A percentile compares a stretch with the other conserved stretches of the same genome.
phyloP scores from a whole-genome alignment of 37 sponge, comb jelly and placozoan species.

The Crambe crambe region DNA sequence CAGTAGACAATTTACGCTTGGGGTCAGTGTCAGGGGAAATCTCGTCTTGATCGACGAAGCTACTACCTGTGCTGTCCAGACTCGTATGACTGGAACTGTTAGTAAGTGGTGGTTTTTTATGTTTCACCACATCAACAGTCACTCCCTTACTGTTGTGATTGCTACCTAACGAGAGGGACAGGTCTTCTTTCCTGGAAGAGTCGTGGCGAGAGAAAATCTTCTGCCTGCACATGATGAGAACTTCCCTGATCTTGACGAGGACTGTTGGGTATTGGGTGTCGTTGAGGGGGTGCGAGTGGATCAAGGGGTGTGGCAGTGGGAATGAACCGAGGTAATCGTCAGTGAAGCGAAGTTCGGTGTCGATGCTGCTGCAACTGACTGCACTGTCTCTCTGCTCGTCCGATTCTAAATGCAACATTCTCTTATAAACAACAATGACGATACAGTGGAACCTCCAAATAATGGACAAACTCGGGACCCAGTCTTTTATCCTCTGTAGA shows the following conservation, averaged over 20 bases:
- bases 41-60: neutral
- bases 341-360: neutral
- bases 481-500: no score
- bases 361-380: constrained; percentile 40
- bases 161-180: neutral
- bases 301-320: constrained; percentile 34
- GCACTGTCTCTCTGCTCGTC: constrained; percentile 65
- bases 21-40: neutral
- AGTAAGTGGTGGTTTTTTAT: neutral
- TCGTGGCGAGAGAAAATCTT: neutral
- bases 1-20: neutral
- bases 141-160: neutral
- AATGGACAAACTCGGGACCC: no score
- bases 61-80: constrained; percentile 51
- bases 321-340: constrained; percentile 35
- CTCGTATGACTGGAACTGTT: constrained; percentile 34
- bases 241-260: constrained; percentile 39
- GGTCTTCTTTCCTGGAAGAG: no score
- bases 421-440: neutral
- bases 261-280: constrained; percentile 23
- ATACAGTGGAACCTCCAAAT: neutral
- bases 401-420: constrained; percentile 32
- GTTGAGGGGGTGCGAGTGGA: constrained; percentile 30
- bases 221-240: constrained; percentile 18
- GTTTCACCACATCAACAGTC: neutral